Conservation (phyloP, 2,797 vertebrate genomes). For the Sebastes diploproa region DNA sequence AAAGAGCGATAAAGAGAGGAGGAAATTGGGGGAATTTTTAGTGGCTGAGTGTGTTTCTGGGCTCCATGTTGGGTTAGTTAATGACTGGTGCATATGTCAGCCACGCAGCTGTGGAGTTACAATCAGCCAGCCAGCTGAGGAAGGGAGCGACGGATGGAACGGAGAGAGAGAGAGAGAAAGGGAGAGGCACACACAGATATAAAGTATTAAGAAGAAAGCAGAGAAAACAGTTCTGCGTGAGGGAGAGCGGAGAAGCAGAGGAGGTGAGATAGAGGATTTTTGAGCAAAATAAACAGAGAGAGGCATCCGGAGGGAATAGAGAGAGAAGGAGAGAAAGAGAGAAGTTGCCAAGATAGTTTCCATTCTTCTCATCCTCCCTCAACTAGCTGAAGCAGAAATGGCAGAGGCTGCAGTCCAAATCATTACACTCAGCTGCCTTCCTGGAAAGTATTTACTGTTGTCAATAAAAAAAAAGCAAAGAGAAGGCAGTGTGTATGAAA, state of each 20-base stretch:
- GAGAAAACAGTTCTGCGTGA: slow-evolving; percentile 41
- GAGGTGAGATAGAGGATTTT: slow-evolving; percentile 62
- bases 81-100: slow-evolving; percentile 77
- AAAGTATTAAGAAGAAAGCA: slow-evolving; percentile 51
- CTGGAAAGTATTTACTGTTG: slow-evolving; percentile 72
- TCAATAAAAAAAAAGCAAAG: slow-evolving; percentile 50
- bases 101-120: slow-evolving; percentile 69
- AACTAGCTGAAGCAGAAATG: slow-evolving; percentile 59
- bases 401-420: slow-evolving; percentile 65
- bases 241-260: slow-evolving; percentile 42
- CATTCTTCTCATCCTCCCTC: slow-evolving; percentile 70
- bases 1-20: slow-evolving; percentile 28
- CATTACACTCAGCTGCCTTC: slow-evolving; percentile 65
- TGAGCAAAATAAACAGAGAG: slow-evolving; percentile 64
- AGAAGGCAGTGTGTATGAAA: slow-evolving; percentile 22
- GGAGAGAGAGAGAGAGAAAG: slow-evolving; percentile 16
- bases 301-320: slow-evolving; percentile 51
- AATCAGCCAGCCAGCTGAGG: slow-evolving; percentile 76
- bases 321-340: slow-evolving; percentile 42
- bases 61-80: slow-evolving; percentile 73
- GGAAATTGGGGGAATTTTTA: slow-evolving; percentile 63
- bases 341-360: slow-evolving; percentile 75
- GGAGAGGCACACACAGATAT: slow-evolving; percentile 43
- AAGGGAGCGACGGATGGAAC: slow-evolving; percentile 38
- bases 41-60: slow-evolving; percentile 69